Evolutionary conservation across 1,140 invertebrate genomes (phyloP), one percentile per base, ranked within the genome.

Genomic region (Camponotus floridanus): DNA sequence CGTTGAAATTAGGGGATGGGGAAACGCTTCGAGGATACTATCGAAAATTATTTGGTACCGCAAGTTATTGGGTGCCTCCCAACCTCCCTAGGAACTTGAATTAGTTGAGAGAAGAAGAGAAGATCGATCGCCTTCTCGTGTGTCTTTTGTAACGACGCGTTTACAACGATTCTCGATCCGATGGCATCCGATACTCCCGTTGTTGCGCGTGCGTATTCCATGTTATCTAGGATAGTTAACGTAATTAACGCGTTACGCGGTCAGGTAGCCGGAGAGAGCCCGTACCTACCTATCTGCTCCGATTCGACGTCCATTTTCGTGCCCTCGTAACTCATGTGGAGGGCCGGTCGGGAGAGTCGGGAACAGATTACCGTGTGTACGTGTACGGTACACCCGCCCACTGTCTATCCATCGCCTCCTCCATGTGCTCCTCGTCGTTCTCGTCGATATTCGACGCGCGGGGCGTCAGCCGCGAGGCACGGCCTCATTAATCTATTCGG

Each of bases 401-500:
- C 39, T 7, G 62, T 45, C 59, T 42, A n/a, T 55, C 26, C 26
- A 26, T 26, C 26, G 26, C 26, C 26, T 39, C 36, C 15, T 31
- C 21, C 65, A 64, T 48, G 87, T 85, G 78, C 71, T 88, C 71
- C 18, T 57, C 76, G 76, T 86, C 83, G 65, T 68, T 61, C 70
- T 73, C 76, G 84, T 89, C 84, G 87, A 90, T 78, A 84, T 86
- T 89, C 73, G 78, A 83, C 84, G 84, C 51, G 48, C 33, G 57
- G 83, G 36, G 13, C 74, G 84, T 78, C 70, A 85, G 55, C 78
- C 76, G 39, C 83, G 83, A 79, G 61, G 76, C 87, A 65, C 87
- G 84, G 68, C 78, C 88, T 90, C 88, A 89, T 90, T 90, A 90
- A 87, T 90, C 67, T 73, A 57, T 1, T 45, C 9, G 42, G 42